Evolutionary conservation across 2,888 invertebrate species (phyloP).

Genomic region (Aleiodes alternator): DNA sequence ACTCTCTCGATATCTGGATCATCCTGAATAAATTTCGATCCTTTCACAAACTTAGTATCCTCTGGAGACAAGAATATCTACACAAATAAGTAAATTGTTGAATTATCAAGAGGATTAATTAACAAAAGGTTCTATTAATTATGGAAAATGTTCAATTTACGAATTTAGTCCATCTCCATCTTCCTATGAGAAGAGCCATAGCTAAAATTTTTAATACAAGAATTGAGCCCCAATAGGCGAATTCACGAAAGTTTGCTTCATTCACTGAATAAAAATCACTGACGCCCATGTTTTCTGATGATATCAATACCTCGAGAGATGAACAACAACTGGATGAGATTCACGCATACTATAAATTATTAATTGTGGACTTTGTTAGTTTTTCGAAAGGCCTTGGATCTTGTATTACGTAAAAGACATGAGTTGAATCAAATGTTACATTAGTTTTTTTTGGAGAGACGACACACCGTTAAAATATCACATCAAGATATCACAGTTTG

Average conservation of each 20-base stretch:
- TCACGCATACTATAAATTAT: background rate
- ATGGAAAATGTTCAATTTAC: constrained; percentile 43
- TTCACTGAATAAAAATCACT: constrained; percentile 25
- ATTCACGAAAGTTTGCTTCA: constrained; percentile 51
- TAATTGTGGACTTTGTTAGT: too few species aligned
- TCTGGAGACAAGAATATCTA: constrained; percentile 56
- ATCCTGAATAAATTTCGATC: constrained; percentile 50
- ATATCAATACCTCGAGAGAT: constrained; percentile 11
- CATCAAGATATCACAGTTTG: too few species aligned
- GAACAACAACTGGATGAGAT: constrained; percentile 27
- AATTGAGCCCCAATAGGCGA: constrained; percentile 58
- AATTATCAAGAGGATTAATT: background rate
- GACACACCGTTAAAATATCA: too few species aligned
- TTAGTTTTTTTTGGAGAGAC: too few species aligned
- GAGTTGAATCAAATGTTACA: too few species aligned
- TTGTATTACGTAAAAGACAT: too few species aligned
- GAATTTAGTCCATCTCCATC: constrained; percentile 55
- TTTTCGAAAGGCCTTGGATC: too few species aligned
- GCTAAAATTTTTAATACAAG: constrained; percentile 55
- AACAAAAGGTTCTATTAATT: background rate
- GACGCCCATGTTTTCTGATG: constrained; percentile 6
- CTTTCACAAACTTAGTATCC: constrained; percentile 47
- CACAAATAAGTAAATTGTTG: background rate
- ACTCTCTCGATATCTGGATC: constrained; percentile 75
- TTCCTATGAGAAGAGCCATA: constrained; percentile 54